phyloP scores from a whole-genome alignment of 2,113 vertebrate genomes.

The Coturnix japonica region DNA sequence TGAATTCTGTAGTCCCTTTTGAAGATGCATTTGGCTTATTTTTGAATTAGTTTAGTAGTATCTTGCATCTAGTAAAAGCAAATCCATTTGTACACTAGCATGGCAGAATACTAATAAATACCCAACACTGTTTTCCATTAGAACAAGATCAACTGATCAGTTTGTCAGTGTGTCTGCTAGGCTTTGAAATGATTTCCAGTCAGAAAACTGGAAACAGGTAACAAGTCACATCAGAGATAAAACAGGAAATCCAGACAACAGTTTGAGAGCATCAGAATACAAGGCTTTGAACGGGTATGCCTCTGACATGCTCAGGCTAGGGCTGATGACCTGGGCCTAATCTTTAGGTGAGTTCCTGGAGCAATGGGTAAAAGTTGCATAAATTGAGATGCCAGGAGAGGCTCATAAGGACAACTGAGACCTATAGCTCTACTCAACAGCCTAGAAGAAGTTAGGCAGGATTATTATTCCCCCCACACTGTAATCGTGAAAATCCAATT shows the following conservation, averaged over 20 bases:
- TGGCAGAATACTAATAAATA: neutral
- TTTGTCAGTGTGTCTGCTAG: neutral
- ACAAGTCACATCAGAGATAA: neutral
- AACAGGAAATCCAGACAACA: neutral
- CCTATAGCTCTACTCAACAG: neutral
- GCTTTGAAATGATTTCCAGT: neutral
- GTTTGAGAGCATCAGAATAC: neutral
- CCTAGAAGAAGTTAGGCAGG: neutral
- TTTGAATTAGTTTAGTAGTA: slow-evolving; percentile 12
- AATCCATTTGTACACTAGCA: accelerated
- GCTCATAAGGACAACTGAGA: neutral
- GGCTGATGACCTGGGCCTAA: neutral
- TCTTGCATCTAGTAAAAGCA: neutral
- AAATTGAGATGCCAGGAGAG: neutral
- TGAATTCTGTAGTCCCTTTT: neutral
- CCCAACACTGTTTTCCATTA: neutral
- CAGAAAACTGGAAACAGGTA: neutral
- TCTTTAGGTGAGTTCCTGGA: neutral
- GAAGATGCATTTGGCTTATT: slow-evolving; percentile 21
- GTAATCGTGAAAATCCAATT: neutral
- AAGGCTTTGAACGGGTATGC: neutral
- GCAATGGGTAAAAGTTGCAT: neutral
- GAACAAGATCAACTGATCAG: neutral
- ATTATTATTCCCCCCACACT: neutral
- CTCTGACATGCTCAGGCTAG: neutral